These are phyloP conservation scores for Scatophagus argus DNA, from an alignment of 2,113 vertebrate genomes.

Conservation along the genomic window DNA sequence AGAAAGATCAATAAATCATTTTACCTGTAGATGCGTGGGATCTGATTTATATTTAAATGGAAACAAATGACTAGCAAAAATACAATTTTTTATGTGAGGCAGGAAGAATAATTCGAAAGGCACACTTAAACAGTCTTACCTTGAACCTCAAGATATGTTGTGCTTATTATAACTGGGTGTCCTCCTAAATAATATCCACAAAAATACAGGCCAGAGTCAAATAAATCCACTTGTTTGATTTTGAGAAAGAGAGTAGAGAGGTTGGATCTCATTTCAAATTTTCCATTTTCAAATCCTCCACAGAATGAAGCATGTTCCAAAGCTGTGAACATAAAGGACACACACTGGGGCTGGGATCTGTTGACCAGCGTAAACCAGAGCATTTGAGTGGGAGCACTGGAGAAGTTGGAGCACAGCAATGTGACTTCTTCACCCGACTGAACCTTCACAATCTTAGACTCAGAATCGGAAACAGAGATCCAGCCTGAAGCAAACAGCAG, in stretches of 20 bases:
- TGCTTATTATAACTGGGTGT: not conserved
- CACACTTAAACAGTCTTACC: conserved; percentile 30
- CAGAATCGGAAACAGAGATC: no score
- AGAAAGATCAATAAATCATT: not conserved
- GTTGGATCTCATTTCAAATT: not conserved
- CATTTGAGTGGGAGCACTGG: not conserved
- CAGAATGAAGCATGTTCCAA: accelerated
- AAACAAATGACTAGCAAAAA: not conserved
- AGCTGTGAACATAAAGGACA: accelerated
- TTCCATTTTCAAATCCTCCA: not conserved
- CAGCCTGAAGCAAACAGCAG: no score
- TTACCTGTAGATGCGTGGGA: not conserved
- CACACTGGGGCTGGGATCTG: not conserved
- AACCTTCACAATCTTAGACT: no score
- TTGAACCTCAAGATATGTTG: conserved; percentile 31
- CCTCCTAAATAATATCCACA: not conserved
- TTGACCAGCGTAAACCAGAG: conserved; percentile 2
- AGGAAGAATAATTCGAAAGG: not conserved
- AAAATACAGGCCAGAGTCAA: conserved; percentile 53
- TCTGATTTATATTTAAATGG: not conserved
- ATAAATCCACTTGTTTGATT: conserved; percentile 1
- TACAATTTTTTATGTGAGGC: not conserved
- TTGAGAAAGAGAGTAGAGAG: conserved; percentile 13
- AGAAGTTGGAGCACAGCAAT: no score
- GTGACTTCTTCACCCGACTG: no score